A percentile compares a stretch with the other conserved stretches of the same genome.
These are phyloP conservation scores for Brachyhypopomus occidentalis DNA, from an alignment of 2,113 vertebrate genomes.

Conservation along the genomic window DNA sequence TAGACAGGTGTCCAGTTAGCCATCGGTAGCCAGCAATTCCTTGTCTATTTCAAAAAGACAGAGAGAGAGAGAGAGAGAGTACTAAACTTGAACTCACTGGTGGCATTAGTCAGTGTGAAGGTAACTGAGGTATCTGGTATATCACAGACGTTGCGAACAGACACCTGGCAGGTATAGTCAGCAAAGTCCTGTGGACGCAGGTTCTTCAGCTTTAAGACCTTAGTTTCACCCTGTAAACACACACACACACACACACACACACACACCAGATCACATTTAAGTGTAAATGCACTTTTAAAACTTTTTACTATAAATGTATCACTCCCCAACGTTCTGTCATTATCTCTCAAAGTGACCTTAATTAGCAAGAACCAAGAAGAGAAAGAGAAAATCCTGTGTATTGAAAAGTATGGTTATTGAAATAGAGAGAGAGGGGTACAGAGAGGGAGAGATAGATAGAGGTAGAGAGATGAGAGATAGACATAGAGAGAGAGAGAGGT, in stretches of 20 bases:
- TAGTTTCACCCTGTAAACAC: slow-evolving; percentile 89
- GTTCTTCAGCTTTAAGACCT: slow-evolving; percentile 97
- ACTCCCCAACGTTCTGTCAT: too few species aligned
- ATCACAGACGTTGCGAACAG: slow-evolving; percentile 93
- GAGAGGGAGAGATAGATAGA: neutral
- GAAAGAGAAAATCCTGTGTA: too few species aligned
- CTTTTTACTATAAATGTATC: too few species aligned
- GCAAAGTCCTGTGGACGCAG: slow-evolving; percentile 91
- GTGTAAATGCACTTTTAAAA: too few species aligned
- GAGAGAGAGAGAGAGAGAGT: slow-evolving; percentile 18
- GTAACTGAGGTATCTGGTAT: slow-evolving; percentile 92
- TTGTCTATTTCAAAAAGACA: neutral
- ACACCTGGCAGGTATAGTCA: slow-evolving; percentile 96
- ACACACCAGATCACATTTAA: too few species aligned
- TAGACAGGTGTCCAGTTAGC: neutral
- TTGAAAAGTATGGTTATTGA: too few species aligned
- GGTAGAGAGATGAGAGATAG: neutral
- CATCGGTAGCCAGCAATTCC: neutral
- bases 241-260: slow-evolving; percentile 24
- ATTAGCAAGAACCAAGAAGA: too few species aligned
- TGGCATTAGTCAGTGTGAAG: slow-evolving; percentile 92
- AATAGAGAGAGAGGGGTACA: neutral
- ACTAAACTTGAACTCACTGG: slow-evolving; percentile 76
- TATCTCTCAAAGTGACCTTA: too few species aligned
- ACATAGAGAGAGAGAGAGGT: neutral